Base-by-base conservation (phyloP, 2,888 invertebrate genomes). In the Xanthia togata region DNA sequence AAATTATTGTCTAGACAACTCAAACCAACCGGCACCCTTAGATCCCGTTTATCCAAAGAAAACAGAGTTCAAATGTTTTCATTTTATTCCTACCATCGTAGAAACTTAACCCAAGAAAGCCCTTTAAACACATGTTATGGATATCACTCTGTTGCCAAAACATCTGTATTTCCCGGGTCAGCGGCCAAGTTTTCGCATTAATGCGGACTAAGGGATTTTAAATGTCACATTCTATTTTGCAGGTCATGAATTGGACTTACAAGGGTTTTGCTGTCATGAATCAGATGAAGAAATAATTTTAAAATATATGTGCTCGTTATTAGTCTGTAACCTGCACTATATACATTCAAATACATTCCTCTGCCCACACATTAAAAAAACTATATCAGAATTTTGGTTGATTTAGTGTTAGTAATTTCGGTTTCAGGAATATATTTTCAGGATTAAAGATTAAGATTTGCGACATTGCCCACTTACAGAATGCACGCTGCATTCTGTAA, bases 201-300 rank as follows among this genome's bases (percentile, higher is more conserved):
- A 72, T 77, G 50, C 35, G 31, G 63, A 67, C 57, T 55, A 68
- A 71, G 23, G 38, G 73, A 81, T 82, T 87, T 77, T 62, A 73
- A 78, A 82, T 76, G 41, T 44, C n/a, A 65, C 50, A 12, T 79
- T 85, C 44, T 77, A 81, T 70, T 81, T 93, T 91, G 64, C 92
- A 94, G 94, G 91, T 93, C 68, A 93, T 94, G 94, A 93, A 94
- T 82, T 94, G 94, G 94, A 92, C 93, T 14, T 94, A 94, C 86
- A 93, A 94, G 88, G 92, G 92, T 53, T 94, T 94, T 74, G 94
- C 94, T 60, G 86, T 94, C 14, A 88, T 94, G 90, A 94, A 94
- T 79, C 93, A 93, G 82, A 94, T 93, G 93, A 94, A 93, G 80
- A 91, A 92, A 78, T 90, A 87, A 60, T 35, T 57, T n/a, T n/a